These are phyloP conservation scores for Podarcis muralis DNA, from an alignment of 2,113 vertebrate genomes.

Conservation along the genomic window DNA sequence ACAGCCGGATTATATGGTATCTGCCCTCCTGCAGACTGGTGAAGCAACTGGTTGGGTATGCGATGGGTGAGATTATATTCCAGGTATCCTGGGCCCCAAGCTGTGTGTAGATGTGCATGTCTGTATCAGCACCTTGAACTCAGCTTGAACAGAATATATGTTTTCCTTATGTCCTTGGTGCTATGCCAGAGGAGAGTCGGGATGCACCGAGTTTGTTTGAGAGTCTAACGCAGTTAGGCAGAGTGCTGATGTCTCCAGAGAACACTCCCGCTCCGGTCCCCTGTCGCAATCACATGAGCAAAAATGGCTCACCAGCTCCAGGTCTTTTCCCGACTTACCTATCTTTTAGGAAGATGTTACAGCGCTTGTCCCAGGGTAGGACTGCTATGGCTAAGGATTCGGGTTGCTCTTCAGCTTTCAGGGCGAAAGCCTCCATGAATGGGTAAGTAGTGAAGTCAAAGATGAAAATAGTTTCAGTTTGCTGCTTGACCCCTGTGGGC, in stretches of 20 bases:
- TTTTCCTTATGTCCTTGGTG: neutral
- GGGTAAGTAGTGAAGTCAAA: conserved; percentile 67
- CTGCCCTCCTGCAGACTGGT: too few species aligned
- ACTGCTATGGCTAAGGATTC: neutral
- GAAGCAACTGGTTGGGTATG: too few species aligned
- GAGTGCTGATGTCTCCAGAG: neutral
- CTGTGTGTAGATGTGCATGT: neutral
- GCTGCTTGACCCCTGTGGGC: conserved; percentile 52
- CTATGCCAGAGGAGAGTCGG: neutral
- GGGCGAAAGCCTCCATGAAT: conserved; percentile 53
- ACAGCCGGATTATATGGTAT: too few species aligned
- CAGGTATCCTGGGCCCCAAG: neutral
- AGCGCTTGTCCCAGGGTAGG: conserved; percentile 63
- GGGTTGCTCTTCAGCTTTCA: neutral
- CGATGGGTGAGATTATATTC: too few species aligned
- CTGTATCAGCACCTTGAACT: neutral
- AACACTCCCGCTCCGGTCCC: too few species aligned
- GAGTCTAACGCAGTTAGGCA: neutral
- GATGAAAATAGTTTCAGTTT: conserved; percentile 60
- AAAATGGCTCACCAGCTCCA: neutral
- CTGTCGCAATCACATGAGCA: neutral
- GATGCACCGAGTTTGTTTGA: neutral
- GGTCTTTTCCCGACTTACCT: conserved; percentile 48
- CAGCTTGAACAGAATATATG: too few species aligned
- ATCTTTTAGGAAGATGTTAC: conserved; percentile 62